Percentiles rank a stretch among this genome's conserved stretches.
These are phyloP conservation scores for Conchocele bisecta DNA, from an alignment of 2,888 invertebrate species.

Conservation along the genomic window DNA sequence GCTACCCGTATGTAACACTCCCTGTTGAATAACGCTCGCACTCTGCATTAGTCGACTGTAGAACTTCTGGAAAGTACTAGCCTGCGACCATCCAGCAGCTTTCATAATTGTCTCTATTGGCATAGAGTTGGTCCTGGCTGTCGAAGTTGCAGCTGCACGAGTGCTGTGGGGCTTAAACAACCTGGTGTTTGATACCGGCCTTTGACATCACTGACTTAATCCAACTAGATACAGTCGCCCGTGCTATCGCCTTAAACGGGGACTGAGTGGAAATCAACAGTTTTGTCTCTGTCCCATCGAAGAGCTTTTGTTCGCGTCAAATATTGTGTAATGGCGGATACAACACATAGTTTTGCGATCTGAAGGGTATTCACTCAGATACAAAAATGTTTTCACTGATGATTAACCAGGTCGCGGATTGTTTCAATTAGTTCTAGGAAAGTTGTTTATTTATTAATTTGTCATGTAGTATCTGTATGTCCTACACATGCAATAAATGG, in stretches of 20 bases:
- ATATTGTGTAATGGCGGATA: constrained; percentile 11
- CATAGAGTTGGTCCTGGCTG: constrained; percentile 5
- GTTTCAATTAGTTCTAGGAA: too few relatives aligned
- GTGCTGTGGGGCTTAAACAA: constrained; percentile 19
- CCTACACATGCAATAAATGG: too few relatives aligned
- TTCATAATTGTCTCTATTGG: constrained; percentile 13
- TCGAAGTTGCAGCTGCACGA: constrained; percentile 13
- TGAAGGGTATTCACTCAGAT: too few relatives aligned
- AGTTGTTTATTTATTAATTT: too few relatives aligned
- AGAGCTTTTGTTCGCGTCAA: constrained; percentile 2
- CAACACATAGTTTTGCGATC: too few relatives aligned
- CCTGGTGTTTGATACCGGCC: neutral
- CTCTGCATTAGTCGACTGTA: neutral
- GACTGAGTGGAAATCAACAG: constrained; percentile 4
- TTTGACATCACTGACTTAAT: constrained; percentile 12
- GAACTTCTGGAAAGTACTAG: constrained; percentile 14
- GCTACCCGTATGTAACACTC: too few relatives aligned
- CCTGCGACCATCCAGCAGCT: constrained; percentile 19
- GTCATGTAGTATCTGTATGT: too few relatives aligned
- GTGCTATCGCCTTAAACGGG: constrained; percentile 1
- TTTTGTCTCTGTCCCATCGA: neutral
- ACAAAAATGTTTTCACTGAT: too few relatives aligned
- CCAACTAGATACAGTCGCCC: constrained; percentile 21
- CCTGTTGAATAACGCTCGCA: neutral
- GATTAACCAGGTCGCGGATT: too few relatives aligned